Evolutionary conservation across 2,888 invertebrate genomes (phyloP).

Genomic region (Lasiommata megera): DNA sequence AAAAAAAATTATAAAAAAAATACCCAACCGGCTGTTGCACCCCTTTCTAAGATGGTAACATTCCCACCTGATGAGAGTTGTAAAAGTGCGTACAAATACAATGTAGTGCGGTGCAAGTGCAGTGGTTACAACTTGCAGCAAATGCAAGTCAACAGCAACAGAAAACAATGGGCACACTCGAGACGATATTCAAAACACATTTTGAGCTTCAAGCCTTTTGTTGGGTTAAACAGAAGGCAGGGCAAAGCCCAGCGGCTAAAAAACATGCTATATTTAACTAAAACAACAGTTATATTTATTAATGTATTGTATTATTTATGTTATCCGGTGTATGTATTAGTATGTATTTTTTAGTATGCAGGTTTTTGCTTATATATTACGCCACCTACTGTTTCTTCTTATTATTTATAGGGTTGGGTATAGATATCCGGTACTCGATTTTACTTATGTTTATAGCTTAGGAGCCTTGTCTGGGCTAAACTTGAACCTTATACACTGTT

Average conservation of each 20-base stretch:
- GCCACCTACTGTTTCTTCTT: too few relatives aligned
- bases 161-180: constrained; percentile 27
- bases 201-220: constrained; percentile 29
- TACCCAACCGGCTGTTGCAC: too few relatives aligned
- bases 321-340: too few relatives aligned
- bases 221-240: constrained; percentile 24
- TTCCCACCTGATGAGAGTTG: not conserved
- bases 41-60: not conserved
- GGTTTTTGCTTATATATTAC: too few relatives aligned
- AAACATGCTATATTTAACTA: not conserved
- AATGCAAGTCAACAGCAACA: constrained; percentile 24
- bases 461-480: too few relatives aligned
- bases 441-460: too few relatives aligned
- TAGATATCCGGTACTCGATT: too few relatives aligned
- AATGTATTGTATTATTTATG: too few relatives aligned
- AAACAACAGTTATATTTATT: not conserved
- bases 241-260: constrained; percentile 20
- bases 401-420: too few relatives aligned
- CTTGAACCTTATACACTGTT: too few relatives aligned
- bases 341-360: too few relatives aligned
- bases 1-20: too few relatives aligned
- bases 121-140: constrained; percentile 19
- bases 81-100: constrained; percentile 13
- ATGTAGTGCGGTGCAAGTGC: constrained; percentile 3
- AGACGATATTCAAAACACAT: constrained; percentile 32